Conservation (phyloP, 1,140 invertebrate species). For the Helicoverpa zea region DNA sequence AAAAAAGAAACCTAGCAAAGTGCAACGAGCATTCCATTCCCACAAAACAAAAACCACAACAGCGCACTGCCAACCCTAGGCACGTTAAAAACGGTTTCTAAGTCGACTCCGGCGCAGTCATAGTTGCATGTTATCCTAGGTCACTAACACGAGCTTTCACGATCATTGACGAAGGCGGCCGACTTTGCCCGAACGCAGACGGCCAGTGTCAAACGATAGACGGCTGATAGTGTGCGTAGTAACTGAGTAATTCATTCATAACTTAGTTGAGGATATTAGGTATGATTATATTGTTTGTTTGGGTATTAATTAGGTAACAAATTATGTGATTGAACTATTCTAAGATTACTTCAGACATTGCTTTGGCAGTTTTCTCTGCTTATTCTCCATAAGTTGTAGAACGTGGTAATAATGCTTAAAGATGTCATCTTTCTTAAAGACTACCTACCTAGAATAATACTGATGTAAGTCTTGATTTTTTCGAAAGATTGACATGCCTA, state of each 20-base stretch:
- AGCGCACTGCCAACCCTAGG: conserved; percentile 23
- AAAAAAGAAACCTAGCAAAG: not conserved
- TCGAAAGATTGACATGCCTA: no score
- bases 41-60: conserved; percentile 5
- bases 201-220: conserved; percentile 38
- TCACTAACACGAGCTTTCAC: conserved; percentile 49
- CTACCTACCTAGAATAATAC: no score
- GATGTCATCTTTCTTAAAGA: no score
- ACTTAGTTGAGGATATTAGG: conserved; percentile 10
- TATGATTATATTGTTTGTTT: not conserved
- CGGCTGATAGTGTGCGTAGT: conserved; percentile 38
- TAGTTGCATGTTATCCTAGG: conserved; percentile 52
- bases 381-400: no score
- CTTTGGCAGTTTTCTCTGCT: no score
- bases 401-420: no score
- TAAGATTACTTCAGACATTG: no score
- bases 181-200: conserved; percentile 34
- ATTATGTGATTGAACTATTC: not conserved
- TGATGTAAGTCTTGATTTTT: no score
- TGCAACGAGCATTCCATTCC: not conserved
- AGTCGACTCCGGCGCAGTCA: conserved; percentile 47
- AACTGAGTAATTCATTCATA: conserved; percentile 50
- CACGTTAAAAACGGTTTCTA: conserved; percentile 48
- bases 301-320: not conserved
- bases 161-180: conserved; percentile 40